Evolutionary conservation across 1,140 invertebrate genomes (phyloP).

Genomic region (Aradophagus sp.): DNA sequence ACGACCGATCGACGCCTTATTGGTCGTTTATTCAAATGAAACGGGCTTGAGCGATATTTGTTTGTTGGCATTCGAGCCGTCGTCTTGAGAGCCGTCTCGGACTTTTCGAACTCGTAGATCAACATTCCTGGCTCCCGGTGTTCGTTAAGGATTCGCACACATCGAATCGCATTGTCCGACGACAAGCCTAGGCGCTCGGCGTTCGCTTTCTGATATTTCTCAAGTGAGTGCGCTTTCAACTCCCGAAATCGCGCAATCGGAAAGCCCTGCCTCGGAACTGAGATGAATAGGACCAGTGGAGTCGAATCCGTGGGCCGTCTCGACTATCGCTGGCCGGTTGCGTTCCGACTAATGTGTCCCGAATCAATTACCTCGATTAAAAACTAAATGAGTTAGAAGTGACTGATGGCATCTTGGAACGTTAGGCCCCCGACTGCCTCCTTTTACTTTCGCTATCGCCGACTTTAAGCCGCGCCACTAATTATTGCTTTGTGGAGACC

Average conservation of each 20-base stretch:
- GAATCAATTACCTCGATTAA: conserved; percentile 60
- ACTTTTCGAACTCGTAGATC: conserved; percentile 63
- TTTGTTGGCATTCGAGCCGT: conserved; percentile 53
- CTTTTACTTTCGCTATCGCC: conserved; percentile 46
- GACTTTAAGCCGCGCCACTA: conserved; percentile 25
- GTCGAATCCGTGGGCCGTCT: conserved; percentile 49
- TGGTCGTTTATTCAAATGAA: conserved; percentile 39
- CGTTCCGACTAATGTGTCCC: conserved; percentile 58
- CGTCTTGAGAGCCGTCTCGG: conserved; percentile 26
- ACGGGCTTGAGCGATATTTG: conserved; percentile 59
- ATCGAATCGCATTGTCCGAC: no score
- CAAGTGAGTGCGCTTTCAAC: conserved; percentile 14
- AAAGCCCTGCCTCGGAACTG: conserved; percentile 12
- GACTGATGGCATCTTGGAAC: conserved; percentile 43
- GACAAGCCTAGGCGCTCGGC: no score
- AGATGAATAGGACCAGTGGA: conserved; percentile 63
- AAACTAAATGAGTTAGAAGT: conserved; percentile 58
- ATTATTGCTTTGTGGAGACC: no score
- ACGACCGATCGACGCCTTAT: conserved; percentile 20
- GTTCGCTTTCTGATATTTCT: no score
- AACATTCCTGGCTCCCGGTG: conserved; percentile 63
- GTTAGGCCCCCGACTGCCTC: conserved; percentile 30
- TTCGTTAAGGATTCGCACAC: conserved; percentile 37
- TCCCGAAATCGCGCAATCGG: conserved; percentile 2
- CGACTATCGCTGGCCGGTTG: conserved; percentile 26